Conservation (phyloP, 1,140 invertebrate species). For the Chionoecetes opilio region DNA sequence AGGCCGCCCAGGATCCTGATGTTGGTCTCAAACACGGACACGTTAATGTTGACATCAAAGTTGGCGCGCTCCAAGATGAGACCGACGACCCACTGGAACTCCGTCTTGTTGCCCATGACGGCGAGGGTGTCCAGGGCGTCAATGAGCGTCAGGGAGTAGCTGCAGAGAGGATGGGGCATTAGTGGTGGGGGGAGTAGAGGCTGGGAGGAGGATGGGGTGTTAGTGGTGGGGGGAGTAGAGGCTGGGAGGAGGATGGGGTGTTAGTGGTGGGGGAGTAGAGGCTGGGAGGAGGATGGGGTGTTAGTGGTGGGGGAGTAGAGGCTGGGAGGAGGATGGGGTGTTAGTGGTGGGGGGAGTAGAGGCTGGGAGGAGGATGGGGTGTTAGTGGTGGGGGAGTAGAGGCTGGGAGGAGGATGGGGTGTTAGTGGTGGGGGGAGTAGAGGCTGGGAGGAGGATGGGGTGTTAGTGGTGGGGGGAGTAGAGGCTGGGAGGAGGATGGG, state of each 20-base stretch:
- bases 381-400: no score
- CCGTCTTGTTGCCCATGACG: slow-evolving; percentile 97
- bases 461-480: no score
- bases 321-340: no score
- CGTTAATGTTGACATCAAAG: slow-evolving; percentile 99
- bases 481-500: no score
- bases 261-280: no score
- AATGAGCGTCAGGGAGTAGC: slow-evolving; percentile 97
- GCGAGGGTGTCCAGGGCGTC: slow-evolving; percentile 98
- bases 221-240: neutral
- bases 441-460: no score
- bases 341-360: no score
- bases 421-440: no score
- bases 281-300: neutral
- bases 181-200: neutral
- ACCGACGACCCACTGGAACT: slow-evolving; percentile 95
- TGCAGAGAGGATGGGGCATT: slow-evolving; percentile 39
- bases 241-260: no score
- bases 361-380: no score
- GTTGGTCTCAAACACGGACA: slow-evolving; percentile 99
- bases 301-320: neutral
- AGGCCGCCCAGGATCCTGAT: slow-evolving; percentile 98
- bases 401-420: no score
- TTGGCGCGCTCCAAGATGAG: slow-evolving; percentile 90
- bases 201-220: no score